Evolutionary conservation across 2,888 invertebrate species (phyloP).

Genomic region (Phortica okadai): DNA sequence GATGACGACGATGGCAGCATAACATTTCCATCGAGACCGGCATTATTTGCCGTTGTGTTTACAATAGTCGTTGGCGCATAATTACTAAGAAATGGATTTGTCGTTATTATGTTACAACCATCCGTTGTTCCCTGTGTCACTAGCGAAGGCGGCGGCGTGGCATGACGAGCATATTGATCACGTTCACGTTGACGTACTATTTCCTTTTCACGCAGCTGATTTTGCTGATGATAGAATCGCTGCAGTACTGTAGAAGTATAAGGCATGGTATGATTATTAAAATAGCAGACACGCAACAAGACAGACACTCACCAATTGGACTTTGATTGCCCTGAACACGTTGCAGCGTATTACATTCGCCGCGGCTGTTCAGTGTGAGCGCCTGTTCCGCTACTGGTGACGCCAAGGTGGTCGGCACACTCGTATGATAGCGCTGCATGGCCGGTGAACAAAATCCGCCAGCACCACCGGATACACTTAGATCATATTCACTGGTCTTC

Average conservation of each 20-base stretch:
- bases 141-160: not conserved
- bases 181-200: slow-evolving; percentile 59
- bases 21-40: slow-evolving; percentile 55
- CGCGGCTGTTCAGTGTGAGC: slow-evolving; percentile 47
- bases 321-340: slow-evolving; percentile 83
- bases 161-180: slow-evolving; percentile 9
- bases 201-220: slow-evolving; percentile 81
- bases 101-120: slow-evolving; percentile 44
- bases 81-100: slow-evolving; percentile 74
- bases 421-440: slow-evolving; percentile 40
- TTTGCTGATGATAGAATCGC: slow-evolving; percentile 87
- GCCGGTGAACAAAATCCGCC: slow-evolving; percentile 59
- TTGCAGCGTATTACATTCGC: slow-evolving; percentile 72
- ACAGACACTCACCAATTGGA: slow-evolving; percentile 78
- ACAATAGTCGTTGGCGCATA: slow-evolving; percentile 58
- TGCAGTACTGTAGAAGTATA: slow-evolving; percentile 79
- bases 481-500: slow-evolving; percentile 47
- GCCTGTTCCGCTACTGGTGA: slow-evolving; percentile 39
- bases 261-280: not conserved
- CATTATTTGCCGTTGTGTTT: slow-evolving; percentile 35
- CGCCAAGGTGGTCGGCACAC: slow-evolving; percentile 34
- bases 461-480: slow-evolving; percentile 17
- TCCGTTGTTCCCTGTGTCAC: slow-evolving; percentile 39
- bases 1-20: slow-evolving; percentile 55
- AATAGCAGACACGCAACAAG: not conserved